Conservation (phyloP, 2,888 invertebrate species). For the Dorcus parallelipipedus region DNA sequence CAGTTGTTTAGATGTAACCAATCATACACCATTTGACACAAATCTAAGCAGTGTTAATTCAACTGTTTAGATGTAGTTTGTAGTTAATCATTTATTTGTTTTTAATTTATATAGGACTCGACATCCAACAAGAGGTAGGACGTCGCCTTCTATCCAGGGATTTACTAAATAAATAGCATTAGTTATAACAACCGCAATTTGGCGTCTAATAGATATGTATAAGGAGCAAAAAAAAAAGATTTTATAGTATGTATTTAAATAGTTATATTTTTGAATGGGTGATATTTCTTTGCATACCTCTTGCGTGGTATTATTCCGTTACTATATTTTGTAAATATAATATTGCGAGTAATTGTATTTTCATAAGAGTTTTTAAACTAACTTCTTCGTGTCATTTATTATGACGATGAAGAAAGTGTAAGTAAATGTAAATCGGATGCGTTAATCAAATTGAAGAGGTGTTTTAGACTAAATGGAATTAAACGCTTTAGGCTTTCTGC, state of each 20-base stretch:
- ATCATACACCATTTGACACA: too few relatives aligned
- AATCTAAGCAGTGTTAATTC: too few relatives aligned
- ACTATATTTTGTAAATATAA: constrained; percentile 4
- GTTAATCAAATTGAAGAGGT: too few relatives aligned
- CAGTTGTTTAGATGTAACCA: too few relatives aligned
- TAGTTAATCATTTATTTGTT: not conserved
- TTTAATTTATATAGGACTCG: constrained; percentile 23
- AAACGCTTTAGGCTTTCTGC: too few relatives aligned
- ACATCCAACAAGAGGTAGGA: constrained; percentile 25
- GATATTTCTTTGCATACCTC: not conserved
- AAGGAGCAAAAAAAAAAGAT: not conserved
- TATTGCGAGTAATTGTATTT: constrained; percentile 5
- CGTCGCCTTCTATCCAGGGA: constrained; percentile 32
- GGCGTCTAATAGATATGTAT: too few relatives aligned
- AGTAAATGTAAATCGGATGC: too few relatives aligned
- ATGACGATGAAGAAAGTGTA: not conserved
- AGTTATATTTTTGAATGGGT: constrained; percentile 1
- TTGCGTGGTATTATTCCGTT: not conserved
- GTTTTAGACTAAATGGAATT: too few relatives aligned
- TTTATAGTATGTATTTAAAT: not conserved
- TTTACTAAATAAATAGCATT: constrained; percentile 21
- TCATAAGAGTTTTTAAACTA: not conserved
- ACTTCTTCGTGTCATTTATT: not conserved
- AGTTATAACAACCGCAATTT: too few relatives aligned
- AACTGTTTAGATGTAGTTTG: too few relatives aligned